A percentile compares a stretch with the other conserved stretches of the same genome.
phyloP scores from a whole-genome alignment of 1,140 invertebrate species.

The Chlorops oryzae region DNA sequence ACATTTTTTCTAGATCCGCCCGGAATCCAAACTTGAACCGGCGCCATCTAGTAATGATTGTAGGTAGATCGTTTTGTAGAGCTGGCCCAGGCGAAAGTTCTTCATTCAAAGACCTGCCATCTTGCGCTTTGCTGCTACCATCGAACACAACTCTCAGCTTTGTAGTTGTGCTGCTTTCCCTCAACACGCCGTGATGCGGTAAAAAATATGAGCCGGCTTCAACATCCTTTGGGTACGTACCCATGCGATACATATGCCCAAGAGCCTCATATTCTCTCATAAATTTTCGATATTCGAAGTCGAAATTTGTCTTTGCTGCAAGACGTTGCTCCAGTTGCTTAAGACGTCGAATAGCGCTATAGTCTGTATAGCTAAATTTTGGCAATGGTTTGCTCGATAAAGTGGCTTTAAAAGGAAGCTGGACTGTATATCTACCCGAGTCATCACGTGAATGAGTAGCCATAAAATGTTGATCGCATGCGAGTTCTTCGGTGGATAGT shows the following conservation, averaged over 20 bases:
- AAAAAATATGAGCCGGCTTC: neutral
- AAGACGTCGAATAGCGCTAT: neutral
- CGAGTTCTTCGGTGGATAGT: too few relatives aligned
- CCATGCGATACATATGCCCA: neutral
- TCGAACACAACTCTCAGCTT: slow-evolving; percentile 28
- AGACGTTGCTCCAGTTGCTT: slow-evolving; percentile 1
- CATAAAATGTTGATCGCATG: too few relatives aligned
- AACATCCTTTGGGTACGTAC: neutral
- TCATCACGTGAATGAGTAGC: too few relatives aligned
- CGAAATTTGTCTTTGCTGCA: neutral
- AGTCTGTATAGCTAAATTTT: slow-evolving; percentile 1
- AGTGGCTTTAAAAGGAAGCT: too few relatives aligned
- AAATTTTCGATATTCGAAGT: neutral
- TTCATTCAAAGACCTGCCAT: slow-evolving; percentile 1
- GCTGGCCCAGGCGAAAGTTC: slow-evolving; percentile 1
- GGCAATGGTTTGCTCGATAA: too few relatives aligned
- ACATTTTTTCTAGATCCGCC: slow-evolving; percentile 5
- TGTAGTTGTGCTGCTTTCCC: slow-evolving; percentile 7
- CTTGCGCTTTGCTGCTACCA: neutral
- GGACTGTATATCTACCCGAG: too few relatives aligned
- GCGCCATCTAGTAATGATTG: slow-evolving; percentile 5
- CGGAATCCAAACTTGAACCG: neutral
- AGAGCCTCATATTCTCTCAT: neutral
- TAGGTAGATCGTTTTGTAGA: slow-evolving; percentile 7
- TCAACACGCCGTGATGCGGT: slow-evolving; percentile 5